Percentiles rank a stretch among this genome's conserved stretches.
These are phyloP conservation scores for Dryas iulia DNA, from an alignment of 1,140 invertebrate species.

Conservation along the genomic window DNA sequence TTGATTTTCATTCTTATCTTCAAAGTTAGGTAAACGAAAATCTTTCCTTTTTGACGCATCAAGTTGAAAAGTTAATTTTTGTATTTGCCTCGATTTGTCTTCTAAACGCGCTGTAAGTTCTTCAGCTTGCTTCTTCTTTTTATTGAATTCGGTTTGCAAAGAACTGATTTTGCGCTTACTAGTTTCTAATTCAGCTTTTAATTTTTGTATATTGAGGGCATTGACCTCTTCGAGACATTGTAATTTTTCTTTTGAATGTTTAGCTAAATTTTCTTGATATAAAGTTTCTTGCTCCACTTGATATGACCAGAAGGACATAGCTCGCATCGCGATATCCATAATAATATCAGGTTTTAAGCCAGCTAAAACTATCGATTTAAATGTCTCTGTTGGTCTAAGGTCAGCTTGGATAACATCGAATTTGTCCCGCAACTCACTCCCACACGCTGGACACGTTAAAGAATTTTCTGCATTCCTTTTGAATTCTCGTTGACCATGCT, in stretches of 20 bases:
- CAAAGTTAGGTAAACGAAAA: slow-evolving; percentile 57
- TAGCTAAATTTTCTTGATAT: slow-evolving; percentile 73
- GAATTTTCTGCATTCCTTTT: slow-evolving; percentile 67
- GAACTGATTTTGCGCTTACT: slow-evolving; percentile 71
- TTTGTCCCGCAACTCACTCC: slow-evolving; percentile 73
- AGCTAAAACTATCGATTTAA: slow-evolving; percentile 78
- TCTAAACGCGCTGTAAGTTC: slow-evolving; percentile 67
- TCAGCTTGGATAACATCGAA: slow-evolving; percentile 80
- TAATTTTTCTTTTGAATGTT: slow-evolving; percentile 70
- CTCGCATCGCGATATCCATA: slow-evolving; percentile 79
- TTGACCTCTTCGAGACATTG: slow-evolving; percentile 73
- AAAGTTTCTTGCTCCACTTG: slow-evolving; percentile 78
- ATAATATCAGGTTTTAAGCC: slow-evolving; percentile 78
- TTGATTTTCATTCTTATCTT: slow-evolving; percentile 44
- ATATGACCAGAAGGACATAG: slow-evolving; percentile 80
- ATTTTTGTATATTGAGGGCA: slow-evolving; percentile 65
- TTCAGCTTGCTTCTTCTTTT: slow-evolving; percentile 70
- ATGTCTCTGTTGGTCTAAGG: slow-evolving; percentile 75
- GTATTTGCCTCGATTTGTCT: slow-evolving; percentile 72
- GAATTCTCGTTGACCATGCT: slow-evolving; percentile 78
- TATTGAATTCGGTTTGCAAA: slow-evolving; percentile 68
- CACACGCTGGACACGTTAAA: slow-evolving; percentile 76
- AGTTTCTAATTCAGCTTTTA: slow-evolving; percentile 71
- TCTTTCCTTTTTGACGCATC: slow-evolving; percentile 68
- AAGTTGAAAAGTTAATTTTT: slow-evolving; percentile 71